Percentiles rank a stretch among this genome's conserved stretches.
phyloP scores from a whole-genome alignment of 1,140 invertebrate species.

The Propsilocerus akamusi region DNA sequence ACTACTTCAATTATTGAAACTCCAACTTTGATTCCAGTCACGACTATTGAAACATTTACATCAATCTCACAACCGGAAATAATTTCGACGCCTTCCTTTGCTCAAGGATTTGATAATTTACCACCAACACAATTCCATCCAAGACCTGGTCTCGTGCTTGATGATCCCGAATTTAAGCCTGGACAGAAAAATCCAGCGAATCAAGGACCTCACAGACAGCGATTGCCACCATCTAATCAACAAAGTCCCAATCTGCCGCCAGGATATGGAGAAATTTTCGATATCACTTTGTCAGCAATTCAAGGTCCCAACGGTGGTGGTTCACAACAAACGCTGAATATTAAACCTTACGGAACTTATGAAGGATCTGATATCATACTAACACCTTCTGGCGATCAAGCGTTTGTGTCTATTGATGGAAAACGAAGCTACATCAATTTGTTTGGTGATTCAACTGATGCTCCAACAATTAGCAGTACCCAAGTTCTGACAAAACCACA shows the following conservation, averaged over 20 bases:
- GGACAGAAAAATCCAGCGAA: too few relatives aligned
- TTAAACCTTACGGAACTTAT: conserved; percentile 24
- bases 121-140: conserved; percentile 35
- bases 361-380: conserved; percentile 50
- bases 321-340: conserved; percentile 23
- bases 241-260: conserved; percentile 24
- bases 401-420: conserved; percentile 83
- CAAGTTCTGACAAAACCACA: neutral
- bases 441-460: conserved; percentile 40
- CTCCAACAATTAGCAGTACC: conserved; percentile 9
- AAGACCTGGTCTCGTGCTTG: conserved; percentile 60
- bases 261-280: conserved; percentile 63
- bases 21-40: conserved; percentile 10
- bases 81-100: neutral
- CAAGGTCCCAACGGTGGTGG: conserved; percentile 45
- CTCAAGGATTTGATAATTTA: conserved; percentile 1
- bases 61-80: conserved; percentile 11
- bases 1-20: conserved; percentile 12
- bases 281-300: conserved; percentile 70
- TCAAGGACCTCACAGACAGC: too few relatives aligned
- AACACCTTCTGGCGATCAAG: conserved; percentile 52
- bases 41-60: conserved; percentile 9
- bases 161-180: conserved; percentile 59
- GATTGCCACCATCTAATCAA: conserved; percentile 9
- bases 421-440: conserved; percentile 75